Percentiles rank a stretch among this genome's conserved stretches.
Evolutionary conservation across 2,113 vertebrate species (phyloP).

Genomic region (Epinephelus lanceolatus): DNA sequence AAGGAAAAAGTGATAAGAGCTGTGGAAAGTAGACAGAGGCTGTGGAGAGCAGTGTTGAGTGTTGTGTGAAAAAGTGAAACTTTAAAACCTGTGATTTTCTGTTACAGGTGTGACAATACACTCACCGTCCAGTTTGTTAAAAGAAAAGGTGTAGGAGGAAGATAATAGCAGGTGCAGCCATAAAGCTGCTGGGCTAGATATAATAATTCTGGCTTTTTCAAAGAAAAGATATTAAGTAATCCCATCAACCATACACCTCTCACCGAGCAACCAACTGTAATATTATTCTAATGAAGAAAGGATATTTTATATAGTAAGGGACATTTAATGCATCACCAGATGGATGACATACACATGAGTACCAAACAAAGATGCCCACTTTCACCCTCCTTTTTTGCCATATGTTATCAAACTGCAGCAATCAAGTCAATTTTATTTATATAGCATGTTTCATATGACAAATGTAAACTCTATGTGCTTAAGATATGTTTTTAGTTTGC

Average conservation of each 20-base stretch:
- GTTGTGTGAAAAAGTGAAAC: background rate
- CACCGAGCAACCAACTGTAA: background rate
- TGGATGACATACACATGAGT: background rate
- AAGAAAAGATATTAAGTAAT: slow-evolving; percentile 1
- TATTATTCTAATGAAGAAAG: background rate
- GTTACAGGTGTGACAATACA: background rate
- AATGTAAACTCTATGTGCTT: too few species aligned
- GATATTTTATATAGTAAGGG: background rate
- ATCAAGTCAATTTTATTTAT: too few species aligned
- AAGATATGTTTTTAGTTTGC: too few species aligned
- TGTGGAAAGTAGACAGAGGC: background rate
- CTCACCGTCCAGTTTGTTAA: background rate
- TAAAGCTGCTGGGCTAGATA: background rate
- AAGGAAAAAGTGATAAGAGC: background rate
- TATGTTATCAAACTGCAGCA: background rate
- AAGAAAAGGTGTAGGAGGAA: background rate
- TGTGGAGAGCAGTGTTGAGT: background rate
- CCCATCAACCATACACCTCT: background rate
- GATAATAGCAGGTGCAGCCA: background rate
- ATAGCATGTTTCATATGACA: too few species aligned
- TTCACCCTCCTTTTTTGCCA: background rate
- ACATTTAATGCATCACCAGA: background rate
- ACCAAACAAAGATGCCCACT: background rate
- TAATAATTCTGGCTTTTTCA: background rate
- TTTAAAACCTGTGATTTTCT: background rate